phyloP scores from a whole-genome alignment of 30 jellyfish, hydroid and myxozoan genomes.

The Chironex yamaguchii region DNA sequence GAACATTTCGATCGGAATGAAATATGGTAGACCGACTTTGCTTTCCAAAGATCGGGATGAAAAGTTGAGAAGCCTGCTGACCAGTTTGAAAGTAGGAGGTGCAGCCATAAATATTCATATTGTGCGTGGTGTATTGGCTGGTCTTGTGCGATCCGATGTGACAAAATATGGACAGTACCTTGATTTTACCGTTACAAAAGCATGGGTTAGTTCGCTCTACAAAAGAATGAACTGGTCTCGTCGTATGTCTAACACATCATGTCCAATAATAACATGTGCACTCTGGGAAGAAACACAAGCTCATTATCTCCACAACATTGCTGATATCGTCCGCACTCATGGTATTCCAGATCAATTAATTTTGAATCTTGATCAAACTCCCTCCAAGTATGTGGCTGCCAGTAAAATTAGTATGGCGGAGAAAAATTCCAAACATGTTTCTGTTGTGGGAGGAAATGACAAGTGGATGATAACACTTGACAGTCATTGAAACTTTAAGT shows the following conservation, averaged over 20 bases:
- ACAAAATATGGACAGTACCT: neutral
- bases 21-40: neutral
- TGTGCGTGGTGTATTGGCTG: neutral
- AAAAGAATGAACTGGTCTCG: neutral
- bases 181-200: neutral
- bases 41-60: neutral
- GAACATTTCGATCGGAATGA: neutral
- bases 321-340: neutral
- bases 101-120: neutral
- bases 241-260: neutral
- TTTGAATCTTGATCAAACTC: neutral
- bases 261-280: neutral
- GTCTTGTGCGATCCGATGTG: neutral
- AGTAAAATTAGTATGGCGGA: neutral
- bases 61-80: neutral
- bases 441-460: neutral
- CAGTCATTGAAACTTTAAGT: neutral
- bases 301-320: neutral
- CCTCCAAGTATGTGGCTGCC: neutral
- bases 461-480: no score
- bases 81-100: neutral
- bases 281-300: neutral
- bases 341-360: neutral
- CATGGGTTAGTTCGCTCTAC: neutral
- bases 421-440: neutral